Percentiles rank a stretch among this genome's conserved stretches.
phyloP scores from a whole-genome alignment of 2,797 vertebrate species.

The Pelobates cultripes region DNA sequence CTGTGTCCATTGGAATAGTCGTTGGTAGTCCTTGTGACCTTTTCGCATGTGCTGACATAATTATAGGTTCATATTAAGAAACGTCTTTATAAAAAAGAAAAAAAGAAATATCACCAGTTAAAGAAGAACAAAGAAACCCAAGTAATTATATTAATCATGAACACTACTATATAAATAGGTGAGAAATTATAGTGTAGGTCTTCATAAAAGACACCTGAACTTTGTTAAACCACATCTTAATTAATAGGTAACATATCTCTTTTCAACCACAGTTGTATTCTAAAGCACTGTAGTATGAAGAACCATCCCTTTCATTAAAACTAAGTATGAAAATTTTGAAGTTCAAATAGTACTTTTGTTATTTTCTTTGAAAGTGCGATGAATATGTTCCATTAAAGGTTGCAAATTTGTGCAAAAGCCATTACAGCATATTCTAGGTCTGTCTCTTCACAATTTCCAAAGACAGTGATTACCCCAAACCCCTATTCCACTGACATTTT shows the following conservation, averaged over 20 bases:
- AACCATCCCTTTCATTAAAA: conserved; percentile 6
- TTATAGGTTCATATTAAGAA: background rate
- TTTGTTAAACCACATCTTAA: conserved; percentile 17
- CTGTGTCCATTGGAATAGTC: background rate
- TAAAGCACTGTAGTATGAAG: background rate
- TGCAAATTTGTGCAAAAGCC: background rate
- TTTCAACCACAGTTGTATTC: background rate
- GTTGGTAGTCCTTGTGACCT: background rate
- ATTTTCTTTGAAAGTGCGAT: background rate
- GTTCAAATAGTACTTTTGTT: background rate
- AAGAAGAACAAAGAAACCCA: background rate
- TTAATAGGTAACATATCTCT: background rate
- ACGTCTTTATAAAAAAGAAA: background rate
- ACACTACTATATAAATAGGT: background rate
- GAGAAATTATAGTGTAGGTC: background rate
- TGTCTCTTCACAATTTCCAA: too few species aligned
- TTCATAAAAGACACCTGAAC: background rate
- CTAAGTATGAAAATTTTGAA: background rate
- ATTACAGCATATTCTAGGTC: too few species aligned
- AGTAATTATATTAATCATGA: background rate
- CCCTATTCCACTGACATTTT: too few species aligned
- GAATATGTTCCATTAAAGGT: too few species aligned
- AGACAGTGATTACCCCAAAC: too few species aligned
- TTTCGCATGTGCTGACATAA: background rate
- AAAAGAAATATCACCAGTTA: background rate